Conservation (phyloP, 2,888 invertebrate species). For the Agonopterix alstromeriana region DNA sequence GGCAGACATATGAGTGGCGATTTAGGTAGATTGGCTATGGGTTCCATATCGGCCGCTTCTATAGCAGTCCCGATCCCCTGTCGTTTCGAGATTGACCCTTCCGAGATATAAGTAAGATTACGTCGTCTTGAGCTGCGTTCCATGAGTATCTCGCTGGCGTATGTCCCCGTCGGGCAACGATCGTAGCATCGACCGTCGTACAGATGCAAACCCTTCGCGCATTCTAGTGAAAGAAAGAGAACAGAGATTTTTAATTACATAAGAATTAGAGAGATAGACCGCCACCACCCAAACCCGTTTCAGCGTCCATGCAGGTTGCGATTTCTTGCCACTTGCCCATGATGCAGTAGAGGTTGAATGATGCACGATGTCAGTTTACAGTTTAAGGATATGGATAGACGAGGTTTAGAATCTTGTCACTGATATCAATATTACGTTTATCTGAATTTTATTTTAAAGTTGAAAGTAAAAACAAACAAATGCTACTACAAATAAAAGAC, state of each 20-base stretch:
- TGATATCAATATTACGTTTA: slow-evolving; percentile 52
- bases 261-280: slow-evolving; percentile 38
- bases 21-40: slow-evolving; percentile 24
- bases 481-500: slow-evolving; percentile 9
- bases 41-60: slow-evolving; percentile 58
- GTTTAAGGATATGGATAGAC: slow-evolving; percentile 11
- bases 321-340: slow-evolving; percentile 44
- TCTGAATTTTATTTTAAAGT: slow-evolving; percentile 5
- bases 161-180: slow-evolving; percentile 75
- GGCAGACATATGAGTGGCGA: slow-evolving; percentile 72
- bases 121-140: slow-evolving; percentile 58
- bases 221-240: slow-evolving; percentile 79
- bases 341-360: slow-evolving; percentile 49
- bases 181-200: slow-evolving; percentile 77
- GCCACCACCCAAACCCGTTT: slow-evolving; percentile 62
- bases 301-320: slow-evolving; percentile 68
- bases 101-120: slow-evolving; percentile 51
- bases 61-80: slow-evolving; percentile 35
- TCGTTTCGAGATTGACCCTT: slow-evolving; percentile 41
- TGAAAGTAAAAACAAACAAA: slow-evolving; percentile 15
- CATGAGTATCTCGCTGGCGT: slow-evolving; percentile 55
- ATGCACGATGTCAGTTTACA: slow-evolving; percentile 43
- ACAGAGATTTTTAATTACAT: slow-evolving; percentile 51
- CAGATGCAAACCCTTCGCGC: slow-evolving; percentile 77
- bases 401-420: slow-evolving; percentile 64